Percentiles rank a stretch among this genome's conserved stretches.
Evolutionary conservation across 2,888 invertebrate species (phyloP).

Genomic region (Sinodicranocentrus sp.): DNA sequence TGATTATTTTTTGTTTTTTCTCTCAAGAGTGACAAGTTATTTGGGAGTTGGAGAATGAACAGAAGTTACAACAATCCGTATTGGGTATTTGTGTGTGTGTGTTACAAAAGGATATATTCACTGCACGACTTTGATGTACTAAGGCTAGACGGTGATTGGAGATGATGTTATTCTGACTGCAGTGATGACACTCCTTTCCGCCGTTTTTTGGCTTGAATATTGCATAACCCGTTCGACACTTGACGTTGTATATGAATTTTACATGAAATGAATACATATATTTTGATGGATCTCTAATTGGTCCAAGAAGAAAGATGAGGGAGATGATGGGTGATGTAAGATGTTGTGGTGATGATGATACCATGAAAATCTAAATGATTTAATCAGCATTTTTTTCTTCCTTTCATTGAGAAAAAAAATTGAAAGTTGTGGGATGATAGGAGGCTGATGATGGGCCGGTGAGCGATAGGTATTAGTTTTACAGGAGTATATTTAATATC

Average conservation of each 20-base stretch:
- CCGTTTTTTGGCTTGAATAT: slow-evolving; percentile 18
- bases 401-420: slow-evolving; percentile 41
- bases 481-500: slow-evolving; percentile 10
- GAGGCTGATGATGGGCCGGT: not conserved
- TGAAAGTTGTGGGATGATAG: slow-evolving; percentile 28
- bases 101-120: too few species aligned
- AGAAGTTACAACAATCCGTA: too few species aligned
- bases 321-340: slow-evolving; percentile 33
- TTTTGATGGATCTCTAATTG: slow-evolving; percentile 55
- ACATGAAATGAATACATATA: not conserved
- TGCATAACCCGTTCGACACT: slow-evolving; percentile 25
- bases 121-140: too few species aligned
- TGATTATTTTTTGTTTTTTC: too few species aligned
- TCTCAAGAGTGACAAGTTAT: too few species aligned
- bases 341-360: slow-evolving; percentile 33
- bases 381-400: slow-evolving; percentile 45
- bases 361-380: slow-evolving; percentile 46
- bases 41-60: too few species aligned
- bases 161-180: too few species aligned
- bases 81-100: too few species aligned
- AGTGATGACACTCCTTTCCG: slow-evolving; percentile 61
- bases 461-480: slow-evolving; percentile 37
- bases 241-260: too few species aligned
- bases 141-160: too few species aligned
- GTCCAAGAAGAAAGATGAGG: slow-evolving; percentile 30